These are phyloP conservation scores for Chirona hameri DNA, from an alignment of 2,888 invertebrate genomes.

Conservation along the genomic window DNA sequence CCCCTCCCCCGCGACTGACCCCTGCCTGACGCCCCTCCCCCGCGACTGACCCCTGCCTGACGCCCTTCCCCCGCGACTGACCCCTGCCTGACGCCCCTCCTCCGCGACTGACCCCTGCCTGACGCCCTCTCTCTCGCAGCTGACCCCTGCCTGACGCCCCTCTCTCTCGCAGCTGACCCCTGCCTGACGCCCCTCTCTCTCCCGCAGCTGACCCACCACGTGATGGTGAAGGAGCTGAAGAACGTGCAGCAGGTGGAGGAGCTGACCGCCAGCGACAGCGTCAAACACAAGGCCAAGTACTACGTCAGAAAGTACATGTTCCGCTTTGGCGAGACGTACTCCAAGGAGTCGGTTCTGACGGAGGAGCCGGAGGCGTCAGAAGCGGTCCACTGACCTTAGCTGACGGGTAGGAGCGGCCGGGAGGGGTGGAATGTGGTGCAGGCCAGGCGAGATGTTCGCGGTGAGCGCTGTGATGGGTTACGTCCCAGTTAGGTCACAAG, in stretches of 20 bases:
- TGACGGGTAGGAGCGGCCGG: neutral
- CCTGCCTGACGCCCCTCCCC: no score
- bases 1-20: no score
- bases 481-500: no score
- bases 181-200: neutral
- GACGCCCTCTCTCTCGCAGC: no score
- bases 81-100: no score
- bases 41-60: no score
- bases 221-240: slow-evolving; percentile 90
- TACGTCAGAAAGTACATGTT: slow-evolving; percentile 95
- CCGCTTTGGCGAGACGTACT: slow-evolving; percentile 80
- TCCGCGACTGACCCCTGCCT: no score
- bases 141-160: no score
- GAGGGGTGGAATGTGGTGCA: neutral
- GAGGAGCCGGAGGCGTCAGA: neutral
- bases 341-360: slow-evolving; percentile 46
- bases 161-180: no score
- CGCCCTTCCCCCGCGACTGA: no score
- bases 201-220: slow-evolving; percentile 84
- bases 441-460: no score
- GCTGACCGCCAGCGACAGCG: slow-evolving; percentile 80
- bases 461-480: no score
- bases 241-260: slow-evolving; percentile 83
- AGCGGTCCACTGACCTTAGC: neutral
- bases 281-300: slow-evolving; percentile 90